Conservation (phyloP, 2,888 invertebrate genomes). For the Melanostoma mellinum region DNA sequence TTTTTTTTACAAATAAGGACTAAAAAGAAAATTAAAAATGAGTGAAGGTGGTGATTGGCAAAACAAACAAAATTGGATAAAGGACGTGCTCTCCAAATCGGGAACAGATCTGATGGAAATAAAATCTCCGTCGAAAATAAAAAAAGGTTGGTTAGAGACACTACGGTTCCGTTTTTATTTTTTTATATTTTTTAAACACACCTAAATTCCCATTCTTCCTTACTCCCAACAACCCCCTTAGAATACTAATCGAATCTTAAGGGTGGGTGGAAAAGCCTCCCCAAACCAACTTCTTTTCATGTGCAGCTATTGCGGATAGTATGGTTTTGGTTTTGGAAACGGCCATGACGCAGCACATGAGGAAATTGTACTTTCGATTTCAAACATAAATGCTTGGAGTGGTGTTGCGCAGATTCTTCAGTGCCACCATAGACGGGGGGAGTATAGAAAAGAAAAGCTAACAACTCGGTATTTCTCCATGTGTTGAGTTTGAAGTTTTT, state of each 20-base stretch:
- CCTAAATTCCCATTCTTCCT: not conserved
- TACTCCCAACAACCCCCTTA: constrained; percentile 11
- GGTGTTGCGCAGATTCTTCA: constrained; percentile 66
- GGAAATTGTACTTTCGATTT: constrained; percentile 67
- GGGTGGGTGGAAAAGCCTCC: constrained; percentile 61
- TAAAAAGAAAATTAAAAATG: constrained; percentile 75
- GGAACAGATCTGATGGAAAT: constrained; percentile 81
- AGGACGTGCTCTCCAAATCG: constrained; percentile 82
- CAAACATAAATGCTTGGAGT: constrained; percentile 30
- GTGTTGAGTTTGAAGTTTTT: constrained; percentile 23
- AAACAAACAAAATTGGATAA: constrained; percentile 83
- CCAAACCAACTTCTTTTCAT: constrained; percentile 30
- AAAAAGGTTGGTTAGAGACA: constrained; percentile 76
- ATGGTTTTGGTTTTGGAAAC: constrained; percentile 11
- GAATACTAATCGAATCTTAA: constrained; percentile 26
- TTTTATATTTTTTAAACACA: constrained; percentile 78
- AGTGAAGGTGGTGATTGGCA: constrained; percentile 77
- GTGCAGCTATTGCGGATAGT: constrained; percentile 38
- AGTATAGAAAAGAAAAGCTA: constrained; percentile 39
- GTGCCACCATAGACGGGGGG: not conserved
- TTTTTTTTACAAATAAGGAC: constrained; percentile 1
- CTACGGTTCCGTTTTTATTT: not conserved
- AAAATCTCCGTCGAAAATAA: constrained; percentile 76
- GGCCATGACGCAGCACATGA: constrained; percentile 45
- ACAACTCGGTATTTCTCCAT: constrained; percentile 38